phyloP scores from a whole-genome alignment of 2,888 invertebrate genomes.

The Gari tellinella region DNA sequence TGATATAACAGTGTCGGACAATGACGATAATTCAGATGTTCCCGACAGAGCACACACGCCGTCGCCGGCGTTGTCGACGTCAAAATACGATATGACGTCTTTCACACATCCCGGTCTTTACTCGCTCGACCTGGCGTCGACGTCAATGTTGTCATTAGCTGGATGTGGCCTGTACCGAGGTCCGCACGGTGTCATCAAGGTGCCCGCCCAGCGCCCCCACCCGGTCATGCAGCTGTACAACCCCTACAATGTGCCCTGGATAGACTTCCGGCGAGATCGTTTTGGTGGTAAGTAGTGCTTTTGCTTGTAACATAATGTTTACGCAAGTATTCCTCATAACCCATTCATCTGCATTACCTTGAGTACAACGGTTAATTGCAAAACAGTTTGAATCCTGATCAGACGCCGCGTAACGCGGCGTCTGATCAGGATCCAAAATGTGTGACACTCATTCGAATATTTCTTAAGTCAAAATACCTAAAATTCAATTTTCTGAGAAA shows the following conservation, averaged over 20 bases:
- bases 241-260: conserved; percentile 78
- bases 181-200: conserved; percentile 68
- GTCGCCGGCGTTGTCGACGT: conserved; percentile 48
- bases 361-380: no score
- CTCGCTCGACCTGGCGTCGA: conserved; percentile 39
- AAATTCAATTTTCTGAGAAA: no score
- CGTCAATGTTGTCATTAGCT: conserved; percentile 43
- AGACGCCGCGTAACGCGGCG: no score
- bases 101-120: conserved; percentile 34
- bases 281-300: conserved; percentile 77
- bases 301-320: neutral
- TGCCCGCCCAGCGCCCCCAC: conserved; percentile 75
- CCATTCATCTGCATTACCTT: neutral
- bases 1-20: conserved; percentile 18
- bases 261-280: conserved; percentile 80
- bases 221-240: conserved; percentile 69
- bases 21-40: conserved; percentile 30
- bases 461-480: no score
- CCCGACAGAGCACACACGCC: conserved; percentile 32
- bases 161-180: conserved; percentile 57
- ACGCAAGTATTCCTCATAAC: no score
- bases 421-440: no score
- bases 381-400: no score
- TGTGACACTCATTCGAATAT: no score
- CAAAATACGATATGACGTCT: conserved; percentile 39